Conservation (phyloP, 2,113 vertebrate genomes). For the Scomber scombrus region DNA sequence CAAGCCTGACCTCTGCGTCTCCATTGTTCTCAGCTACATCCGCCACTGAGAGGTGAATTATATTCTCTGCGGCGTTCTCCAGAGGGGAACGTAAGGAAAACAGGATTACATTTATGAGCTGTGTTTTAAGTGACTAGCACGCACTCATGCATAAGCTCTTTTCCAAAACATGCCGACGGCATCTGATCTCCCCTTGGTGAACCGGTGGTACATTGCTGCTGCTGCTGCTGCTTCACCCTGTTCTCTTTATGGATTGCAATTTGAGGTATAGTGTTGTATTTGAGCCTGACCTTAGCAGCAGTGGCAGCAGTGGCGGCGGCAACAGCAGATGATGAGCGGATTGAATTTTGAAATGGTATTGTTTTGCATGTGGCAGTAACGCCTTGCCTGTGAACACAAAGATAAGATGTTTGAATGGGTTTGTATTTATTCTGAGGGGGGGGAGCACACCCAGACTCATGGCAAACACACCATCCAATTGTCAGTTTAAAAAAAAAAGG, state of each 20-base stretch:
- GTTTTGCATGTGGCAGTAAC: slow-evolving; percentile 32
- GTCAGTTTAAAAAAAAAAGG: slow-evolving; percentile 37
- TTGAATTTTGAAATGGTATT: slow-evolving; percentile 34
- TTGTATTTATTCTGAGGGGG: slow-evolving; percentile 12
- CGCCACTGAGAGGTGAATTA: slow-evolving; percentile 25
- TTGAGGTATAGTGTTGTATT: slow-evolving; percentile 29
- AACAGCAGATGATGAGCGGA: not conserved
- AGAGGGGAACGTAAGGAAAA: slow-evolving; percentile 16
- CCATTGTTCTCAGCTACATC: slow-evolving; percentile 3
- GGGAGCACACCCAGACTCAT: not conserved
- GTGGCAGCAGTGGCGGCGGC: not conserved
- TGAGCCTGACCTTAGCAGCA: slow-evolving; percentile 22
- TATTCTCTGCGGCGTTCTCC: slow-evolving; percentile 12
- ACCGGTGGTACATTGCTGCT: not conserved
- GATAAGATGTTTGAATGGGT: slow-evolving; percentile 47
- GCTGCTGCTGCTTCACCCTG: slow-evolving; percentile 26
- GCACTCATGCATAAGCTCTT: slow-evolving; percentile 48
- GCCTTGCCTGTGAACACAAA: slow-evolving; percentile 34
- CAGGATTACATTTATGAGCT: slow-evolving; percentile 55
- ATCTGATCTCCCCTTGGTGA: slow-evolving; percentile 25
- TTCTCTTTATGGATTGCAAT: slow-evolving; percentile 55
- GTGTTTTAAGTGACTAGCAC: slow-evolving; percentile 35
- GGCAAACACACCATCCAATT: slow-evolving; percentile 39
- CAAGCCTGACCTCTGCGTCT: slow-evolving; percentile 38
- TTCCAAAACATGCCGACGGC: slow-evolving; percentile 40